phyloP scores from a whole-genome alignment of 2,113 vertebrate genomes.

The Tupaia tana region DNA sequence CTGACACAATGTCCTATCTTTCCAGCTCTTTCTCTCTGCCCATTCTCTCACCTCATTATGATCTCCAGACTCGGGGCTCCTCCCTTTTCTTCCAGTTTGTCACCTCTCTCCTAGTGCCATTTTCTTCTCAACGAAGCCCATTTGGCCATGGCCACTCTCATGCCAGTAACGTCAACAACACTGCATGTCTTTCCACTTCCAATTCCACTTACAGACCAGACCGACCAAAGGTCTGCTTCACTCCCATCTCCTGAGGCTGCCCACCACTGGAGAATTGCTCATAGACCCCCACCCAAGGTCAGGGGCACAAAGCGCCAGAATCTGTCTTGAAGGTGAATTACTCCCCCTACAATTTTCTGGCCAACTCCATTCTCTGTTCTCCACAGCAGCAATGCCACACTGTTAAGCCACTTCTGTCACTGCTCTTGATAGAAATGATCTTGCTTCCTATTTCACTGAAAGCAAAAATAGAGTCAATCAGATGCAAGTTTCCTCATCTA shows the following conservation, averaged over 20 bases:
- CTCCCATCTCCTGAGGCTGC: accelerated
- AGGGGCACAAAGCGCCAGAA: accelerated
- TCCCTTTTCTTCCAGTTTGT: background rate
- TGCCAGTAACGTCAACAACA: background rate
- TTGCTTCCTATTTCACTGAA: background rate
- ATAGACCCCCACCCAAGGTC: accelerated
- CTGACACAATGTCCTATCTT: background rate
- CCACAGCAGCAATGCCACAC: background rate
- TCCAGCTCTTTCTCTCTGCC: background rate
- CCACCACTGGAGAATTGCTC: background rate
- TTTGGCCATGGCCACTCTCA: background rate
- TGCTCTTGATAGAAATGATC: background rate
- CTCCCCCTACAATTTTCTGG: background rate
- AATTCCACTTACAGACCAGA: accelerated
- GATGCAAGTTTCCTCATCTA: background rate
- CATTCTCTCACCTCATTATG: slow-evolving; percentile 50
- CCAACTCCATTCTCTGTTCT: accelerated
- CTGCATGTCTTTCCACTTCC: background rate
- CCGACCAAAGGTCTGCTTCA: background rate
- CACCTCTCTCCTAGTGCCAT: background rate
- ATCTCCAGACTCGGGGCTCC: background rate
- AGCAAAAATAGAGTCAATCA: background rate
- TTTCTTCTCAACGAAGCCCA: background rate
- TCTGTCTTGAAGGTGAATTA: background rate
- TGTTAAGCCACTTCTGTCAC: background rate